Conservation (phyloP, 2,113 vertebrate species). For the Chionodraco myersi region DNA sequence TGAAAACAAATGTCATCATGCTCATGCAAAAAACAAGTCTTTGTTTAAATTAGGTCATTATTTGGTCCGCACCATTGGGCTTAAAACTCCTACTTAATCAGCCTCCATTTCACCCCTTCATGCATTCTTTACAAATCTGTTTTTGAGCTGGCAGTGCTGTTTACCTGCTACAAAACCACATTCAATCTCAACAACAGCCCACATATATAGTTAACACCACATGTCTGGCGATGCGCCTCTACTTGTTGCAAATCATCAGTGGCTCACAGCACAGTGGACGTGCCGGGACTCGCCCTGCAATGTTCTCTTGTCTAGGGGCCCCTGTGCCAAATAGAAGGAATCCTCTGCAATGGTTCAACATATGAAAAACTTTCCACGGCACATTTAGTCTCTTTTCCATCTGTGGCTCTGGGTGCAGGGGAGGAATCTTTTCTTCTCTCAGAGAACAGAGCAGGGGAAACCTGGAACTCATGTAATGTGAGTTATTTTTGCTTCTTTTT, state of each 20-base stretch:
- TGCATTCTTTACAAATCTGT: conserved; percentile 6
- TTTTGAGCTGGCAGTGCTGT: conserved; percentile 22
- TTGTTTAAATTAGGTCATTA: conserved; percentile 41
- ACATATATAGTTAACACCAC: background rate
- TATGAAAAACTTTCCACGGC: conserved; percentile 13
- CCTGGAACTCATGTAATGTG: conserved; percentile 26
- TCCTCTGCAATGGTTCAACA: conserved; percentile 3
- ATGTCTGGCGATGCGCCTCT: conserved; percentile 44
- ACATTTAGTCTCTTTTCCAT: conserved; percentile 20
- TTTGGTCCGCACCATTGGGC: conserved; percentile 66
- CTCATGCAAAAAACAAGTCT: conserved; percentile 37
- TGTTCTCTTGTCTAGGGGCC: background rate
- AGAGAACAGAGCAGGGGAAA: conserved; percentile 40
- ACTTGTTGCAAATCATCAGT: conserved; percentile 62
- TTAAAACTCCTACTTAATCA: conserved; percentile 21
- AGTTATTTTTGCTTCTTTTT: conserved; percentile 23
- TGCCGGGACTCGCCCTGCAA: conserved; percentile 53
- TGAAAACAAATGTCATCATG: conserved; percentile 41
- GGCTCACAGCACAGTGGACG: conserved; percentile 34
- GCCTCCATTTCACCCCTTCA: conserved; percentile 20
- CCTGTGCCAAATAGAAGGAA: conserved; percentile 34
- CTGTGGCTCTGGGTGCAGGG: conserved; percentile 20
- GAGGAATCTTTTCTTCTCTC: conserved; percentile 23
- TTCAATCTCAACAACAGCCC: conserved; percentile 11
- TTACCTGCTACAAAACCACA: conserved; percentile 17